Conservation (phyloP, 2,888 invertebrate genomes). For the Polydrusus pterygomalis region DNA sequence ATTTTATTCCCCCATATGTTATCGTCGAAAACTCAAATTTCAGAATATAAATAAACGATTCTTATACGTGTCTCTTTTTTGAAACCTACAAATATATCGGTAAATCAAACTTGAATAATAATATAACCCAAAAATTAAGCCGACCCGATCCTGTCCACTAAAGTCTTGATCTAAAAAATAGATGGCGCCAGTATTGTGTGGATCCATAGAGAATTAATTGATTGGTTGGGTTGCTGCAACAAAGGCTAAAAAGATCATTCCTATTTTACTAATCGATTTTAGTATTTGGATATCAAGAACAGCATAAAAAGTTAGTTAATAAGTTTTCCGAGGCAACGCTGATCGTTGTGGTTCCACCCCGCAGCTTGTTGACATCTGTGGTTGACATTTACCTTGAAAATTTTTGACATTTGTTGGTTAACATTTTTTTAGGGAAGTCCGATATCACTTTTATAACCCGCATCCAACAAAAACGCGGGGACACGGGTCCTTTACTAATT, state of each 20-base stretch:
- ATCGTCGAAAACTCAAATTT: constrained; percentile 28
- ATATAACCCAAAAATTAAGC: too few relatives aligned
- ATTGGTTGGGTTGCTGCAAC: too few relatives aligned
- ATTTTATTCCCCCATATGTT: constrained; percentile 52
- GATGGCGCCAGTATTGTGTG: too few relatives aligned
- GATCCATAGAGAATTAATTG: too few relatives aligned
- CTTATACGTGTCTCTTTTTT: neutral
- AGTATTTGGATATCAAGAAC: neutral
- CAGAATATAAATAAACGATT: constrained; percentile 27
- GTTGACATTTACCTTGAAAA: constrained; percentile 25
- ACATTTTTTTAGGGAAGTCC: constrained; percentile 17
- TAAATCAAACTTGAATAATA: too few relatives aligned
- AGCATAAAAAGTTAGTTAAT: neutral
- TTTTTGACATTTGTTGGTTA: constrained; percentile 14
- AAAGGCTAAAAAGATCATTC: too few relatives aligned
- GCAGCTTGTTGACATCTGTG: neutral
- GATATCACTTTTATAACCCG: neutral
- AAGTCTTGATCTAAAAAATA: too few relatives aligned
- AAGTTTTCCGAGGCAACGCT: neutral
- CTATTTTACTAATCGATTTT: too few relatives aligned
- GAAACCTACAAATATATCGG: too few relatives aligned
- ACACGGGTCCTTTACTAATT: neutral
- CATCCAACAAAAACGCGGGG: neutral
- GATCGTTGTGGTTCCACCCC: neutral
- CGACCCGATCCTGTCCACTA: too few relatives aligned